Evolutionary conservation across 2,797 vertebrate species (phyloP).

Genomic region (Tokudaia muenninki): DNA sequence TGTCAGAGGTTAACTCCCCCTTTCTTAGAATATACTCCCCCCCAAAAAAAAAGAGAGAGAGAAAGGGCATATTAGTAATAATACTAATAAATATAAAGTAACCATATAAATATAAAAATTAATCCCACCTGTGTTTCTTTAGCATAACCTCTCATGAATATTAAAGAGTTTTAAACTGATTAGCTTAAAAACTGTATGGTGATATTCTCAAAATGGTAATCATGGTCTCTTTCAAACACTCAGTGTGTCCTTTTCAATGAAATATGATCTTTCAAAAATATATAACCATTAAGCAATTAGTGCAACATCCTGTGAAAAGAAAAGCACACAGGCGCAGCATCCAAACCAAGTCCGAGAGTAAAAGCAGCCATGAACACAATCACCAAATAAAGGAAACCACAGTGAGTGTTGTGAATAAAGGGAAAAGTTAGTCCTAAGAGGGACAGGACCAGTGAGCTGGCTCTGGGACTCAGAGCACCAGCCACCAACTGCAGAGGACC

Average conservation of each 20-base stretch:
- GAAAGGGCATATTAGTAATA: conserved; percentile 28
- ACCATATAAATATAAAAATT: not conserved
- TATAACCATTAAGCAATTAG: not conserved
- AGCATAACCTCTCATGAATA: conserved; percentile 57
- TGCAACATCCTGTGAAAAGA: not conserved
- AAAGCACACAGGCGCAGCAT: conserved; percentile 20
- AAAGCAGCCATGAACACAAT: conserved; percentile 12
- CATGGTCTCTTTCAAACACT: conserved; percentile 50
- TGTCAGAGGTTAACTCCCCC: not conserved
- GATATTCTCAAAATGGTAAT: conserved; percentile 36
- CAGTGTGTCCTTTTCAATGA: conserved; percentile 38
- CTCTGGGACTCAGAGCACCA: not conserved
- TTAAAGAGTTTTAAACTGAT: conserved; percentile 48
- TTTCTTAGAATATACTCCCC: conserved; percentile 32
- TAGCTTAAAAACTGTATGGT: conserved; percentile 48
- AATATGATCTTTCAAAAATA: conserved; percentile 7
- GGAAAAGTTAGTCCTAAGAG: not conserved
- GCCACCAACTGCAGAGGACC: not conserved
- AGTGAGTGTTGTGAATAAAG: conserved; percentile 33
- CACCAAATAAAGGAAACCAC: conserved; percentile 8
- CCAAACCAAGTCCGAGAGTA: conserved; percentile 12
- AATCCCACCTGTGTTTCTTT: conserved; percentile 47
- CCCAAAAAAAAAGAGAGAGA: conserved; percentile 44
- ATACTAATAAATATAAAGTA: not conserved
- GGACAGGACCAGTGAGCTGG: not conserved